Conservation (phyloP, 1,140 invertebrate genomes). For the Phthorimaea operculella region DNA sequence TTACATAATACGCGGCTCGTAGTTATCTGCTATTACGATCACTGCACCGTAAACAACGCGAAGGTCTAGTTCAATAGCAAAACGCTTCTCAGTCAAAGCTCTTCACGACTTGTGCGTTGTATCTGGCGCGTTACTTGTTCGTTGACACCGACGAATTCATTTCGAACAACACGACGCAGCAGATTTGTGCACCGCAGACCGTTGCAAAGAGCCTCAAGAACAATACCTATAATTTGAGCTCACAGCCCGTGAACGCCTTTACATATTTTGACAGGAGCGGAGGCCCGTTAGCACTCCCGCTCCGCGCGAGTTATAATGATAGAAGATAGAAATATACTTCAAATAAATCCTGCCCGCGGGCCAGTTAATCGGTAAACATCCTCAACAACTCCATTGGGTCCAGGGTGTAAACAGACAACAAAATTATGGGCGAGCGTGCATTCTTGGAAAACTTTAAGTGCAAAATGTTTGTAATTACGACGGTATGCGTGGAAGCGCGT, state of each 20-base stretch:
- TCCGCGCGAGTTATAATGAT: background rate
- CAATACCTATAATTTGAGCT: conserved; percentile 3
- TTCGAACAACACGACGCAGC: background rate
- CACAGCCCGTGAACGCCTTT: conserved; percentile 2
- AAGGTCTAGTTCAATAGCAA: conserved; percentile 22
- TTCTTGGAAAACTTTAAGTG: conserved; percentile 21
- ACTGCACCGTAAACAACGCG: conserved; percentile 17
- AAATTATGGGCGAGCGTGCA: conserved; percentile 12
- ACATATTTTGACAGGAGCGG: conserved; percentile 2
- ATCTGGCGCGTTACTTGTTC: background rate
- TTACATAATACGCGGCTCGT: conserved; percentile 27
- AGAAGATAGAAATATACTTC: background rate
- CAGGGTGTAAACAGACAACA: conserved; percentile 19
- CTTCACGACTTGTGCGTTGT: conserved; percentile 1
- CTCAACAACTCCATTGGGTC: background rate
- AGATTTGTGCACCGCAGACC: background rate
- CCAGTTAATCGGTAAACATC: background rate
- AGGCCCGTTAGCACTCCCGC: background rate
- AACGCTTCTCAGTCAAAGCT: conserved; percentile 8
- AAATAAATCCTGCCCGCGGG: background rate
- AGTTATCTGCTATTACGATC: conserved; percentile 26
- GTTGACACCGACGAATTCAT: background rate
- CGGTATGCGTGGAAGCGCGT: conserved; percentile 22
- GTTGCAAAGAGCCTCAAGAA: background rate
- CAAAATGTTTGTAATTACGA: conserved; percentile 24